These are phyloP conservation scores for Acanthacorydalis orientalis DNA, from an alignment of 2,888 invertebrate genomes.

Conservation along the genomic window DNA sequence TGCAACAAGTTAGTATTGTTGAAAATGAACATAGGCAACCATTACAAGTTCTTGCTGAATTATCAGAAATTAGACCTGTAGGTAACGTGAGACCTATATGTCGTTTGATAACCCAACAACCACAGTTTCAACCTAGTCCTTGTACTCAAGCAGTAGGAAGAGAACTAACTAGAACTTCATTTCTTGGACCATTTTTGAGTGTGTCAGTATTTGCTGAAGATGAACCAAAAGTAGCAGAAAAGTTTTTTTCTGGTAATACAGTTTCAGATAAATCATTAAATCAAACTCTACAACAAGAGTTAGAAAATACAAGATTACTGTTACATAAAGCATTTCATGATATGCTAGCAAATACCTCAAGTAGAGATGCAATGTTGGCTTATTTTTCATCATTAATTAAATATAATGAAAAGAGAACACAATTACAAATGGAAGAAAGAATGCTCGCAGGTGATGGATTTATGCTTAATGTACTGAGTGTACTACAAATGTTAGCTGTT, in stretches of 20 bases:
- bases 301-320: conserved; percentile 59
- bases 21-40: conserved; percentile 49
- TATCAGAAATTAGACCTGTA: conserved; percentile 60
- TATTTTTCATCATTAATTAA: conserved; percentile 65
- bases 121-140: conserved; percentile 57
- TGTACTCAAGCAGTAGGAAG: conserved; percentile 60
- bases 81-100: conserved; percentile 64
- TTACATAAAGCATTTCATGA: conserved; percentile 72
- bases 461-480: conserved; percentile 83
- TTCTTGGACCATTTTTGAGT: conserved; percentile 80
- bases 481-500: conserved; percentile 75
- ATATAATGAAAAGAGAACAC: conserved; percentile 73
- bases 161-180: conserved; percentile 72
- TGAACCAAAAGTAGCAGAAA: conserved; percentile 74
- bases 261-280: conserved; percentile 46
- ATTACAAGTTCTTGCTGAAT: conserved; percentile 55
- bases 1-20: conserved; percentile 51
- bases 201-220: conserved; percentile 90
- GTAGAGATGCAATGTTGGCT: conserved; percentile 60
- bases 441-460: conserved; percentile 85
- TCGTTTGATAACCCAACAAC: conserved; percentile 41
- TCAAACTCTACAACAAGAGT: conserved; percentile 56
- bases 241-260: conserved; percentile 40
- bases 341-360: conserved; percentile 63
- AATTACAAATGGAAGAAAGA: conserved; percentile 78